These are phyloP conservation scores for Drosophila dunni DNA, from an alignment of 1,140 invertebrate genomes.

Conservation along the genomic window DNA sequence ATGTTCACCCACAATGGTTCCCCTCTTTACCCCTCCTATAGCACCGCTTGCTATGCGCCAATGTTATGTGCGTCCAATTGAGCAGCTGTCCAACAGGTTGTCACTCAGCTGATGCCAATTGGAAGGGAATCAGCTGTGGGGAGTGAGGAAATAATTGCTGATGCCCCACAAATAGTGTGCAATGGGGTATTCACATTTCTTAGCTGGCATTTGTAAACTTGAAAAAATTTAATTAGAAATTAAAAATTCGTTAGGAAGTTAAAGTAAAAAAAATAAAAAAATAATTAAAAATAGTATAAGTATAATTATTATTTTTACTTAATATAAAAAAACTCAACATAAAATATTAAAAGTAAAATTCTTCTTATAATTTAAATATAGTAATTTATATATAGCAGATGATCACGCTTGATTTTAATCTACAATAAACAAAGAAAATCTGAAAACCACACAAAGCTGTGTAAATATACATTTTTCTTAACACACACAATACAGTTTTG, in stretches of 20 bases:
- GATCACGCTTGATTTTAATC: too few species aligned
- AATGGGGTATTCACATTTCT: not conserved
- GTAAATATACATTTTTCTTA: too few species aligned
- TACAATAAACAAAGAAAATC: too few species aligned
- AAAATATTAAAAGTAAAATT: too few species aligned
- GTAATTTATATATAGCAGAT: too few species aligned
- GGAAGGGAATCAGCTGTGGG: slow-evolving; percentile 29
- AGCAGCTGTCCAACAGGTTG: slow-evolving; percentile 58
- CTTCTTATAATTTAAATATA: too few species aligned
- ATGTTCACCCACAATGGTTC: not conserved
- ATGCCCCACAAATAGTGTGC: not conserved
- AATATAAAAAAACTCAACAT: too few species aligned
- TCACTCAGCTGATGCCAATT: slow-evolving; percentile 54
- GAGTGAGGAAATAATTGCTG: not conserved
- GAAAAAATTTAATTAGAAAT: not conserved
- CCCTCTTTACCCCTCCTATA: not conserved
- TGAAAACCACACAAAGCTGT: too few species aligned
- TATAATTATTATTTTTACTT: too few species aligned
- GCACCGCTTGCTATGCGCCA: not conserved
- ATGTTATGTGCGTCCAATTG: slow-evolving; percentile 39
- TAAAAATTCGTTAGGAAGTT: not conserved
- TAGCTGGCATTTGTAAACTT: not conserved
- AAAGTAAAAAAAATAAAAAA: too few species aligned
- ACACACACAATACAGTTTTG: too few species aligned
- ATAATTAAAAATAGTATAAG: too few species aligned